Percentiles rank a stretch among this genome's conserved stretches.
Evolutionary conservation across 2,797 vertebrate species (phyloP).

Genomic region (Meda fulgida): DNA sequence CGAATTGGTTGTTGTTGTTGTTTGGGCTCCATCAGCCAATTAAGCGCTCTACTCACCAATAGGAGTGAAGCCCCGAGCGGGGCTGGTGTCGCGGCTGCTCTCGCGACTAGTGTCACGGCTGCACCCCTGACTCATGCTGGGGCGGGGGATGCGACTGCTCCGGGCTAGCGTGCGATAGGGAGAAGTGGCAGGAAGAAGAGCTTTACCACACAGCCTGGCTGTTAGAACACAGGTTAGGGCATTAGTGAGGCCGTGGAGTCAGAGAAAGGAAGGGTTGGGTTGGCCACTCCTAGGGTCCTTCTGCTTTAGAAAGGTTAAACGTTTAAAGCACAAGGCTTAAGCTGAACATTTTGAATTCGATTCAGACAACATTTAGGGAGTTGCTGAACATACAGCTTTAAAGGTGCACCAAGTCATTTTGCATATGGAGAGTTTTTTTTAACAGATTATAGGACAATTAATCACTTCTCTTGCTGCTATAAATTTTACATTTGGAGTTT

Average conservation of each 20-base stretch:
- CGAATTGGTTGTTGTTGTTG: background rate
- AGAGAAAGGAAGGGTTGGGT: conserved; percentile 53
- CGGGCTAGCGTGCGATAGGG: conserved; percentile 96
- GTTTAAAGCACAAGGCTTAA: conserved; percentile 51
- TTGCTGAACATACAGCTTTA: conserved; percentile 11
- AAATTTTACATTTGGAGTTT: background rate
- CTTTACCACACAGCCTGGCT: conserved; percentile 80
- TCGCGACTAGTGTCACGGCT: conserved; percentile 98
- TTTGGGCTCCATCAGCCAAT: conserved; percentile 40
- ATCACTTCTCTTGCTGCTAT: background rate
- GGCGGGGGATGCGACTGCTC: conserved; percentile 98
- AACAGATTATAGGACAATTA: background rate
- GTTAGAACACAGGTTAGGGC: conserved; percentile 69
- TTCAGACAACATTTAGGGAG: conserved; percentile 30
- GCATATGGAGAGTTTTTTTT: background rate
- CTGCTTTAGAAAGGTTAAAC: conserved; percentile 55
- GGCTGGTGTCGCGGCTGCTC: conserved; percentile 99
- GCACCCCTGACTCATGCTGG: conserved; percentile 99
- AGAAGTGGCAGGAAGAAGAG: conserved; percentile 94
- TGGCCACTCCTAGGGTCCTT: background rate
- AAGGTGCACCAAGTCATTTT: background rate
- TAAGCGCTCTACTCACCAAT: conserved; percentile 87
- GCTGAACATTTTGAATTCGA: conserved; percentile 51
- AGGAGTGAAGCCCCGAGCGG: conserved; percentile 93
- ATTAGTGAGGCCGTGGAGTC: conserved; percentile 76